These are phyloP conservation scores for Ditula angustiorana DNA, from an alignment of 2,888 invertebrate genomes.

Conservation along the genomic window DNA sequence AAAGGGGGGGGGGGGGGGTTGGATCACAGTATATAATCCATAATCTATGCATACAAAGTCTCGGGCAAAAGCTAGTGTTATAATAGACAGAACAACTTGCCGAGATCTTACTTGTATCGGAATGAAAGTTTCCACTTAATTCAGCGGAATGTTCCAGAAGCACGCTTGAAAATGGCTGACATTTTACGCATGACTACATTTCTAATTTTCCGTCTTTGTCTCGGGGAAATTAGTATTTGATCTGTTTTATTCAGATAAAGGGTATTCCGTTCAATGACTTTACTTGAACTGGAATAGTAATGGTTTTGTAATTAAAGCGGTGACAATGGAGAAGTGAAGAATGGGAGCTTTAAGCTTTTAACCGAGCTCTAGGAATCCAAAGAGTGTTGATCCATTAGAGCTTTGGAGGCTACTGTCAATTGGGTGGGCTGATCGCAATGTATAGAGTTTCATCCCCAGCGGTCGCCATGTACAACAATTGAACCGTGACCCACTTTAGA, in stretches of 20 bases:
- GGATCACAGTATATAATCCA: no score
- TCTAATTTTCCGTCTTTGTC: slow-evolving; percentile 77
- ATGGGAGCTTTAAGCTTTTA: slow-evolving; percentile 16
- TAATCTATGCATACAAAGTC: no score
- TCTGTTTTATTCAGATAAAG: slow-evolving; percentile 52
- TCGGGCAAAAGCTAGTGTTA: no score
- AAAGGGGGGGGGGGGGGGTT: no score
- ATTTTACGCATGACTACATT: slow-evolving; percentile 73
- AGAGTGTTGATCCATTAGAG: no score
- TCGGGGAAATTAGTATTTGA: slow-evolving; percentile 73
- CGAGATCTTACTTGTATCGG: background rate
- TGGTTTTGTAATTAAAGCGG: slow-evolving; percentile 34
- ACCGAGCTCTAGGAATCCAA: background rate
- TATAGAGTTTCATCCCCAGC: no score
- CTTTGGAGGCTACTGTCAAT: no score
- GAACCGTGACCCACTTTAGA: no score
- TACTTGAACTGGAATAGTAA: slow-evolving; percentile 26
- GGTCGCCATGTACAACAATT: no score
- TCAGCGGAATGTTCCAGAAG: slow-evolving; percentile 21
- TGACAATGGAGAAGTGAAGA: slow-evolving; percentile 15
- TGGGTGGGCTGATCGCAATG: no score
- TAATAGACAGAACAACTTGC: no score
- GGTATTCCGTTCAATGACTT: slow-evolving; percentile 25
- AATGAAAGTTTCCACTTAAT: slow-evolving; percentile 22
- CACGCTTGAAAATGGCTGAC: slow-evolving; percentile 47